These are phyloP conservation scores for Timema cristinae DNA, from an alignment of 2,888 invertebrate species.

Conservation along the genomic window DNA sequence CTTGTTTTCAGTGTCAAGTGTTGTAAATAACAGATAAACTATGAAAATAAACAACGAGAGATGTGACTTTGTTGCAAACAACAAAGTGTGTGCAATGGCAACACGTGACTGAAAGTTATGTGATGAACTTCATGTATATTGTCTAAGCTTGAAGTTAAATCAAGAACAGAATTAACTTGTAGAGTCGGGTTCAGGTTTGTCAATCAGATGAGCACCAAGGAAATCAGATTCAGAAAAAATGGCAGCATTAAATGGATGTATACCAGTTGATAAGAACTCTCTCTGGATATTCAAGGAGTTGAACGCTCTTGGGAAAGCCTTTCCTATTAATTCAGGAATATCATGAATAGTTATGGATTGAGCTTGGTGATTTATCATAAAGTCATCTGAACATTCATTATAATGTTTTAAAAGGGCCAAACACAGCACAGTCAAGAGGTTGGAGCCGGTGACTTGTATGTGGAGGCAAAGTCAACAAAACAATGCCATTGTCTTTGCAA, in stretches of 20 bases:
- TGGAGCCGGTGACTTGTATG: background rate
- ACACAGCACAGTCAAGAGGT: background rate
- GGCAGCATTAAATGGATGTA: constrained; percentile 6
- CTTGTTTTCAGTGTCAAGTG: no score
- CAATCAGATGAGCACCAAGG: background rate
- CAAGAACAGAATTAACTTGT: no score
- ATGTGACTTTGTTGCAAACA: no score
- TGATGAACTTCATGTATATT: no score
- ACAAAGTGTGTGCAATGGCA: no score
- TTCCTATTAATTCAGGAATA: background rate
- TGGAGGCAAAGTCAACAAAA: background rate
- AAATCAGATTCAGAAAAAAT: constrained; percentile 5
- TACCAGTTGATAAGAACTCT: constrained; percentile 1
- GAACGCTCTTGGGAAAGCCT: background rate
- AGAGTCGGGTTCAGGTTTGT: background rate
- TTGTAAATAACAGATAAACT: no score
- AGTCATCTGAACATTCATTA: background rate
- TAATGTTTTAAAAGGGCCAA: background rate
- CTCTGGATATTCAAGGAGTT: background rate
- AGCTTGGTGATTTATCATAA: constrained; percentile 1
- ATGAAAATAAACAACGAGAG: no score
- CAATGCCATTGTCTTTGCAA: constrained; percentile 5
- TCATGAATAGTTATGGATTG: background rate
- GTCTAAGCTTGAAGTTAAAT: no score
- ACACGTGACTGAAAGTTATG: no score